Evolutionary conservation across 2,797 vertebrate genomes (phyloP).

Genomic region (Mormyrus proboscirostris): DNA sequence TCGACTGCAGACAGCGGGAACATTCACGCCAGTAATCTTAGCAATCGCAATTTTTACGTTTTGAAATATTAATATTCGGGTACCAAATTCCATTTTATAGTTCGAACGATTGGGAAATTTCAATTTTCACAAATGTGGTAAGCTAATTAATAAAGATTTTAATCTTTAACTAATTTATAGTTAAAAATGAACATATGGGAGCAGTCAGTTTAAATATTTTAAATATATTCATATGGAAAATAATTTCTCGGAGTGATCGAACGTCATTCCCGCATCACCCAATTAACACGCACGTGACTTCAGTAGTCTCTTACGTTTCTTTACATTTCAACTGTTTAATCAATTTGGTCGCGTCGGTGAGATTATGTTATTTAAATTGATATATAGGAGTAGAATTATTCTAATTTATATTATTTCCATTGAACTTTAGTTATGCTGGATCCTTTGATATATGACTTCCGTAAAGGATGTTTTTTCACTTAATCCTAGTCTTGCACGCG

Average conservation of each 20-base stretch:
- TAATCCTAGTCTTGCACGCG: neutral
- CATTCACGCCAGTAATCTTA: neutral
- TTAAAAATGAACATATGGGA: neutral
- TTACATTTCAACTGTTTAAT: neutral
- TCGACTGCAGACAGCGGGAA: neutral
- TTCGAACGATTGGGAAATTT: neutral
- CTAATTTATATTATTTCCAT: neutral
- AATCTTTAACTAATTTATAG: neutral
- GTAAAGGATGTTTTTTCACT: neutral
- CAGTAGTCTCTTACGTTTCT: neutral
- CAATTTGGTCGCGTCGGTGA: neutral
- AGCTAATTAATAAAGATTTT: neutral
- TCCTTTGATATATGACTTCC: neutral
- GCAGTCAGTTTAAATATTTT: neutral
- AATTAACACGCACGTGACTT: neutral
- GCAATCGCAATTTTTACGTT: neutral
- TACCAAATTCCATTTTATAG: neutral
- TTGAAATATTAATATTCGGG: neutral
- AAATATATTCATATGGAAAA: neutral
- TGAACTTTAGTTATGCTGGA: neutral
- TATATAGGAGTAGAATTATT: neutral
- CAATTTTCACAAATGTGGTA: neutral
- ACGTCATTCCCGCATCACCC: slow-evolving; percentile 1
- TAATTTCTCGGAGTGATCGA: neutral
- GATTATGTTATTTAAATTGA: neutral